These are phyloP conservation scores for Anodontia alba DNA, from an alignment of 2,888 invertebrate genomes.

Conservation along the genomic window DNA sequence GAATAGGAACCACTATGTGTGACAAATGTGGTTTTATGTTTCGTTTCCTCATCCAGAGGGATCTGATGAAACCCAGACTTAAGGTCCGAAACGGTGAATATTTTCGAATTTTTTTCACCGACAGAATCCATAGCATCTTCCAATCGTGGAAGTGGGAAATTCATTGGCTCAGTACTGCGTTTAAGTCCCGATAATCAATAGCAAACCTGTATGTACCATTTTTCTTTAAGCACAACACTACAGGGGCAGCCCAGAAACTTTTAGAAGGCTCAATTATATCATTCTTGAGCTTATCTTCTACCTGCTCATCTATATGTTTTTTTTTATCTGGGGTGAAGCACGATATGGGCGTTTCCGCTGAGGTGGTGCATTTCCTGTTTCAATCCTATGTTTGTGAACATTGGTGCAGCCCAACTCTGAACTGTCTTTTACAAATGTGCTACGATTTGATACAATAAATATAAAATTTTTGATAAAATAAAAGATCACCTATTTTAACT, in stretches of 20 bases:
- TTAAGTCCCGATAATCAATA: constrained; percentile 47
- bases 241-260: constrained; percentile 50
- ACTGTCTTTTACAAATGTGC: constrained; percentile 43
- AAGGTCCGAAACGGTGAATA: constrained; percentile 34
- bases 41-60: constrained; percentile 31
- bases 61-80: constrained; percentile 41
- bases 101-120: constrained; percentile 26
- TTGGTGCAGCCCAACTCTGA: constrained; percentile 33
- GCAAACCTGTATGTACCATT: constrained; percentile 46
- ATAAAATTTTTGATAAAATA: constrained; percentile 31
- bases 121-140: constrained; percentile 39
- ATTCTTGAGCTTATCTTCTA: constrained; percentile 48
- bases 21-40: constrained; percentile 38
- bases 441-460: constrained; percentile 38
- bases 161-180: constrained; percentile 37
- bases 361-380: constrained; percentile 47
- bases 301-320: constrained; percentile 37
- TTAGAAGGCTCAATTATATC: constrained; percentile 56
- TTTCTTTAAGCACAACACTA: constrained; percentile 55
- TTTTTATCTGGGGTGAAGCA: constrained; percentile 24
- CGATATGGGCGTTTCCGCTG: constrained; percentile 43
- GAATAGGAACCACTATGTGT: constrained; percentile 34
- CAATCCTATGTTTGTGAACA: constrained; percentile 41
- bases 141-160: constrained; percentile 49
- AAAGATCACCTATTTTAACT: constrained; percentile 16